phyloP scores from a whole-genome alignment of 2,888 invertebrate species.

The Macrophya alboannulata region DNA sequence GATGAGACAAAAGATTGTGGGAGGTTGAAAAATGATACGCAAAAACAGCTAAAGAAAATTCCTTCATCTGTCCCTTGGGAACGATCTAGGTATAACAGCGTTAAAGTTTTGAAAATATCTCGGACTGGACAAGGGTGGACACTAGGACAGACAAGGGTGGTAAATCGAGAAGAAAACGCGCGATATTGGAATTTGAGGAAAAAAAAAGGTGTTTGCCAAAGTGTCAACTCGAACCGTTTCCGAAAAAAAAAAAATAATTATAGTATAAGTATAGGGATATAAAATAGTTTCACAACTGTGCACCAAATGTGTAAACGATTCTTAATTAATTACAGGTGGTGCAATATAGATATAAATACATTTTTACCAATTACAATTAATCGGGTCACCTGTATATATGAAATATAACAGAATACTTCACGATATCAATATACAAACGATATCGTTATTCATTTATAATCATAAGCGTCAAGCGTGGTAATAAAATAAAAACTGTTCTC shows the following conservation, averaged over 20 bases:
- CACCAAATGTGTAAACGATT: background rate
- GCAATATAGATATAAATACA: background rate
- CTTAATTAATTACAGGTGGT: background rate
- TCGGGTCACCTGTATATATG: background rate
- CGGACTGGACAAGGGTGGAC: slow-evolving; percentile 49
- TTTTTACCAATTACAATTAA: background rate
- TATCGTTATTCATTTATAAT: background rate
- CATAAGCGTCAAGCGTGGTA: no score
- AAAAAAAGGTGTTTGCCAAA: slow-evolving; percentile 50
- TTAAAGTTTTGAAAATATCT: slow-evolving; percentile 41
- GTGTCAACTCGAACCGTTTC: slow-evolving; percentile 25
- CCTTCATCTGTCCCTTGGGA: slow-evolving; percentile 58
- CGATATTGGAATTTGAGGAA: slow-evolving; percentile 25
- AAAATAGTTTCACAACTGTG: background rate
- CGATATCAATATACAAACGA: background rate
- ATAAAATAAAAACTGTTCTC: background rate
- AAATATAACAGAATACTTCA: slow-evolving; percentile 1
- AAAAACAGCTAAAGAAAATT: slow-evolving; percentile 74
- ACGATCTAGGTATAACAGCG: slow-evolving; percentile 29
- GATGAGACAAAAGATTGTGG: slow-evolving; percentile 78
- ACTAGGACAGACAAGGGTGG: slow-evolving; percentile 22
- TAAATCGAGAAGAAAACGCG: background rate
- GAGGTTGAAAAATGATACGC: slow-evolving; percentile 79
- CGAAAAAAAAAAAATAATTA: background rate
- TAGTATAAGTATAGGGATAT: background rate